phyloP scores from a whole-genome alignment of 2,888 invertebrate genomes.

The Campoletis raptor region DNA sequence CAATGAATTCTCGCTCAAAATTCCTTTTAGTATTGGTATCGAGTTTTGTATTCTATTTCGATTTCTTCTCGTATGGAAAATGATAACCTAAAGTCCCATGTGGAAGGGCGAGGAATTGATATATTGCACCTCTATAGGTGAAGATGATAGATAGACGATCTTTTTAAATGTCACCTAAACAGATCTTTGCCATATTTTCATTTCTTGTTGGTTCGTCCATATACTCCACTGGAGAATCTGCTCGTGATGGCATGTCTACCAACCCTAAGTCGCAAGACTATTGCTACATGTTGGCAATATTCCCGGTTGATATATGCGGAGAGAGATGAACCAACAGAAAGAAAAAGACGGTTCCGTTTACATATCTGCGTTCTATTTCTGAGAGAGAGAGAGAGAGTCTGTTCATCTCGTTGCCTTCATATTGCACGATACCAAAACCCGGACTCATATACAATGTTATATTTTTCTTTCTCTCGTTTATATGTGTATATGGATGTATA shows the following conservation, averaged over 20 bases:
- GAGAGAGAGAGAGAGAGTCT: neutral
- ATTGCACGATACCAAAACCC: neutral
- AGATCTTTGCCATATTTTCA: neutral
- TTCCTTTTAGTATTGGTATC: neutral
- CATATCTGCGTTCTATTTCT: conserved; percentile 55
- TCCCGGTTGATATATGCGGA: neutral
- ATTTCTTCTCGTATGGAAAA: neutral
- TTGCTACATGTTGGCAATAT: conserved; percentile 32
- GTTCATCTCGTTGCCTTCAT: conserved; percentile 19
- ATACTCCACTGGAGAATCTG: conserved; percentile 34
- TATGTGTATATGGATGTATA: neutral
- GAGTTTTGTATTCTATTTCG: neutral
- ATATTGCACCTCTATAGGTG: neutral
- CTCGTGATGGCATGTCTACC: neutral
- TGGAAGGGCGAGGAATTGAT: neutral
- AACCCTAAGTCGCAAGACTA: neutral
- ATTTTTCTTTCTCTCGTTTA: conserved; percentile 30
- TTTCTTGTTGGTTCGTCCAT: conserved; percentile 2
- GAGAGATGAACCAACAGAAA: neutral
- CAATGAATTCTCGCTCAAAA: neutral
- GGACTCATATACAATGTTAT: conserved; percentile 28
- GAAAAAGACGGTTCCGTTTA: neutral
- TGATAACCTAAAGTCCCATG: neutral
- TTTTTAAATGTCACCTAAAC: neutral
- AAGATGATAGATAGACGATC: conserved; percentile 33